Percentiles rank a stretch among this genome's conserved stretches.
These are phyloP conservation scores for Agrotis clavis DNA, from an alignment of 2,888 invertebrate genomes.

Conservation along the genomic window DNA sequence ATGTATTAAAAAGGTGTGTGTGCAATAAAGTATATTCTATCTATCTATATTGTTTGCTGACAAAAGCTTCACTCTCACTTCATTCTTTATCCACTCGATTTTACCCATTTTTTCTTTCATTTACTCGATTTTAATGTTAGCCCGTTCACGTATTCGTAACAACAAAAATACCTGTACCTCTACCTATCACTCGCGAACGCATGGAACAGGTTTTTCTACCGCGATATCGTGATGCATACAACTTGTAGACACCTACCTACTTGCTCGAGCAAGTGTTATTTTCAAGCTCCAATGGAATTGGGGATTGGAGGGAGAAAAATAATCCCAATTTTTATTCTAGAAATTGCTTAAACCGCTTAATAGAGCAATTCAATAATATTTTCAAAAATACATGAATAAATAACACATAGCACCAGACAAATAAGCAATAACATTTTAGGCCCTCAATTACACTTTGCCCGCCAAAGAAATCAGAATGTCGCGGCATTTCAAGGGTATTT, in stretches of 20 bases:
- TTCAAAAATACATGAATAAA: conserved; percentile 36
- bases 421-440: conserved; percentile 66
- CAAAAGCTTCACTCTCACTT: neutral
- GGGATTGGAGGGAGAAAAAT: conserved; percentile 24
- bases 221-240: conserved; percentile 52
- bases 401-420: conserved; percentile 48
- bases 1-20: no score
- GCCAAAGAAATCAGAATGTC: conserved; percentile 65
- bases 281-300: conserved; percentile 26
- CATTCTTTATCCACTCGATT: neutral
- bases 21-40: no score
- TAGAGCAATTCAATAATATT: conserved; percentile 48
- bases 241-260: conserved; percentile 28
- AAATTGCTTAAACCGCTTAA: conserved; percentile 20
- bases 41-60: neutral
- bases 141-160: conserved; percentile 30
- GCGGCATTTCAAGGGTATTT: conserved; percentile 76
- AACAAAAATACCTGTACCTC: conserved; percentile 43
- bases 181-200: conserved; percentile 44
- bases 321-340: conserved; percentile 9
- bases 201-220: conserved; percentile 58
- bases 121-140: neutral
- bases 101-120: neutral
- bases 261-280: conserved; percentile 38
- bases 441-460: conserved; percentile 69